Base-by-base conservation (phyloP, 2,888 invertebrate genomes). In the Melikaiella ostensackeni region DNA sequence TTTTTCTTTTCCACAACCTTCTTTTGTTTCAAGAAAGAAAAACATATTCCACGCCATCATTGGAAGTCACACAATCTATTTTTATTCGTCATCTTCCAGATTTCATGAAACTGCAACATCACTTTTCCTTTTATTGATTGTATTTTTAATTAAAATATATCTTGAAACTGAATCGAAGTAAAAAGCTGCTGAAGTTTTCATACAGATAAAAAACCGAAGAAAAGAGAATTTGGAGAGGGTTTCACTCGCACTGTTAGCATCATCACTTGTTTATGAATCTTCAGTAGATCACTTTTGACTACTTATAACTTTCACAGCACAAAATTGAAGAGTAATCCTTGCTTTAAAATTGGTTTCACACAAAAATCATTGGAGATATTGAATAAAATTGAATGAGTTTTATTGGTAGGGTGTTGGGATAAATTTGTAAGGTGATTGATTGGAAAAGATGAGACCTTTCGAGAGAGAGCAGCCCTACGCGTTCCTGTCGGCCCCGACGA, bases 401-500 rank as follows among this genome's bases (percentile, higher is more conserved):
- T 63, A 3, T 5, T 33, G 1, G n/a, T 1, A 62, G 16, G 33
- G 62, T 35, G 33, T 33, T n/a, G 33, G n/a, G 62, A 38, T 38
- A 13, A 38, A 38, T 38, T 38, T 38, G 38, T 38, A 1, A 13
- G 38, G 38, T 38, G 38, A 13, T 38, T n/a, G 33, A 63, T 63
- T 63, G 16, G 8, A 63, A 35, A 63, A 11, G n/a, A 33, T 33
- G 70, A 50, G 30, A 70, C 66, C 66, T 46, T 42, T 27, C 19
- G 50, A 70, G 70, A 70, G 50, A 50, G 80, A 79, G 77, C 86
- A 80, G 89, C 89, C 89, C 89, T 89, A 89, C 89, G 83, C 88
- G 88, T 85, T 89, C 88, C 88, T 88, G 88, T 85, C 88, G 86
- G 88, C 84, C 86, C 86, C 87, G 89, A 86, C 88, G 89, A 90